Evolutionary conservation across 2,113 vertebrate genomes (phyloP).

Genomic region (Corapipo altera): DNA sequence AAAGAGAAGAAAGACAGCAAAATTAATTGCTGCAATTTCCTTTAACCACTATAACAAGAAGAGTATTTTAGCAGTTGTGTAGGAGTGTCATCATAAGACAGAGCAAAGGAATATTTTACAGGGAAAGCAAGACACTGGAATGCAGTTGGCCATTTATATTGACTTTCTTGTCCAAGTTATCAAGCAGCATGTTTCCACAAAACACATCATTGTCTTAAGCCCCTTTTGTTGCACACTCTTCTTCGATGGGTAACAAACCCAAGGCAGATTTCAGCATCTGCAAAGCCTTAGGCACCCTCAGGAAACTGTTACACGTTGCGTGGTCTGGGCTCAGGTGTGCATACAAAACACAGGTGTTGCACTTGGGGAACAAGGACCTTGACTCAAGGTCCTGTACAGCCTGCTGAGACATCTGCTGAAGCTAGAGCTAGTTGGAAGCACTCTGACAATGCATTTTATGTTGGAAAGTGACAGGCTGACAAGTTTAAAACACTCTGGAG

Average conservation of each 20-base stretch:
- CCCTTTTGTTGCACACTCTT: not conserved
- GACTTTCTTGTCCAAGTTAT: conserved; percentile 50
- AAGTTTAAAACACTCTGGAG: not conserved
- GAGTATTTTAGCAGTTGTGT: conserved; percentile 59
- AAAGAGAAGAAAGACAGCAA: conserved; percentile 68
- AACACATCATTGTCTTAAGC: not conserved
- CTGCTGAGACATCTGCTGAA: not conserved
- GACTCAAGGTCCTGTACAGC: not conserved
- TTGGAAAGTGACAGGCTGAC: not conserved
- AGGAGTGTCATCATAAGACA: conserved; percentile 64
- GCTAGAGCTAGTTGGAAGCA: not conserved
- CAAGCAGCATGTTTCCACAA: conserved; percentile 31
- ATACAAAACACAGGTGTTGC: not conserved
- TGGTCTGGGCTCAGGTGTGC: not conserved
- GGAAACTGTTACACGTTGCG: not conserved
- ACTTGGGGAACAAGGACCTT: not conserved
- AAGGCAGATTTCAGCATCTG: not conserved
- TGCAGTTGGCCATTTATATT: conserved; percentile 46
- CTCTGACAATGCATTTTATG: not conserved
- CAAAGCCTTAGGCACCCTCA: not conserved
- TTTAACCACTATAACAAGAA: conserved; percentile 55
- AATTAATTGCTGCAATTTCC: conserved; percentile 76
- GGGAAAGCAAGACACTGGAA: conserved; percentile 49
- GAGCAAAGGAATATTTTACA: conserved; percentile 55
- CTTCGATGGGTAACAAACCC: not conserved